Evolutionary conservation across 2,888 invertebrate species (phyloP), one percentile per base, ranked within the genome.

Genomic region (Gortyna flavago): DNA sequence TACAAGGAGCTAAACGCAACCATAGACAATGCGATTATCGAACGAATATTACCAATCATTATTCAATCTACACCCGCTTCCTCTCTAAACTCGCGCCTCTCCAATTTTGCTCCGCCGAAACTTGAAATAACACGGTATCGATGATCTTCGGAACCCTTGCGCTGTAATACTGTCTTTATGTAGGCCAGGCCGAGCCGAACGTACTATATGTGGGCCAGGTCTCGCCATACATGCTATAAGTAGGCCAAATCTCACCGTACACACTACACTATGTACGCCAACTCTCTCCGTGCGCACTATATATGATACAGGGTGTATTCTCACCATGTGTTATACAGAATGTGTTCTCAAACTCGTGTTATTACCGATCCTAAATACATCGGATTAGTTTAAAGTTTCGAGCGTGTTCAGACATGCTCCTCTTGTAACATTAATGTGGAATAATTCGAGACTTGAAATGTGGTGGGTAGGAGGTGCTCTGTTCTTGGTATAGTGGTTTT

Each of bases 71-170:
- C 21, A 25, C 4, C 16, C 75, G 85, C 87, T 66, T 59, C 16
- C 18, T 21, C 80, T 75, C 13, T 3, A 7, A 75, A 62, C 65
- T 71, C 59, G n/a, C 29, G 70, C 61, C 72, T 57, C 51, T 67
- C 75, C 77, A 79, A 80, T 81, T 81, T 88, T 86, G 71, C 75
- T 86, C 38, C 35, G 51, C 68, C 38, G 44, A 87, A 88, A 87
- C 85, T 87, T 85, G 81, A 87, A 87, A 83, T 86, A 88, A 83
- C 75, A 86, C 71, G 67, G 81, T 82, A 83, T 83, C 87, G 79
- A 88, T 88, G 89, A 88, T 85, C 81, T 88, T 77, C 70, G 57
- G 65, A 72, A 65, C 73, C 79, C 72, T 72, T 72, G 64, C 68
- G 74, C 77, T 78, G 69, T 77, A 82, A 85, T 84, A 80, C 81